Percentiles rank a stretch among this genome's conserved stretches.
Conservation (phyloP, 2,113 vertebrate genomes). For the Spea multiplicata region DNA sequence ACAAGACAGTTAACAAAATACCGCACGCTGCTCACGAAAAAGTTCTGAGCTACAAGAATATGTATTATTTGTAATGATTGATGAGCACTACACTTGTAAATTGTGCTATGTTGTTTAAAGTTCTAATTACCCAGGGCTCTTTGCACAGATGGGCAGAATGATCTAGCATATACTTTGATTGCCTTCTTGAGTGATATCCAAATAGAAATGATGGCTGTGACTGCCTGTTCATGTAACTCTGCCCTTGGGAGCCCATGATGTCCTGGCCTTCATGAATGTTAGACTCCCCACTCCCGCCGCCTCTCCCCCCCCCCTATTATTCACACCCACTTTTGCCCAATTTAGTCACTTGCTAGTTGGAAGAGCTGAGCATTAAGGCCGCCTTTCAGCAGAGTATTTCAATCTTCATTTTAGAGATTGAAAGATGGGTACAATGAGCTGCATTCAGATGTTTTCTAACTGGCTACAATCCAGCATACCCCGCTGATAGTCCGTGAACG, state of each 20-base stretch:
- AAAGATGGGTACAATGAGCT: constrained; percentile 47
- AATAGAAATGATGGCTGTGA: constrained; percentile 31
- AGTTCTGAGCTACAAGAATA: background rate
- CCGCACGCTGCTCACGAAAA: background rate
- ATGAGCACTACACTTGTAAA: constrained; percentile 14
- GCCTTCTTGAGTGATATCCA: constrained; percentile 39
- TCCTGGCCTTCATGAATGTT: constrained; percentile 25
- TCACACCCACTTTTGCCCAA: constrained; percentile 43
- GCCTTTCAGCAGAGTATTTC: constrained; percentile 44
- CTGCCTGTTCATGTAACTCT: constrained; percentile 37
- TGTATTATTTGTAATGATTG: background rate
- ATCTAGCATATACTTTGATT: constrained; percentile 26
- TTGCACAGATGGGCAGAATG: constrained; percentile 22
- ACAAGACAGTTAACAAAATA: too few species aligned
- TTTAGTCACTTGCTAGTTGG: constrained; percentile 30
- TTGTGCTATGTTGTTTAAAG: constrained; percentile 12
- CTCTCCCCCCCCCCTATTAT: constrained; percentile 20
- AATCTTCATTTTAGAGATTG: constrained; percentile 47
- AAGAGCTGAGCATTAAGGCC: constrained; percentile 32
- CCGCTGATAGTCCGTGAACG: constrained; percentile 24
- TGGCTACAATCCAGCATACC: constrained; percentile 35
- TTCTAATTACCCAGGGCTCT: constrained; percentile 8
- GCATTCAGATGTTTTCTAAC: constrained; percentile 21
- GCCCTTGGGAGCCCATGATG: constrained; percentile 36
- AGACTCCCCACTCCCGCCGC: constrained; percentile 18